Conservation (phyloP, 2,797 vertebrate genomes). For the Pelodytes ibericus region DNA sequence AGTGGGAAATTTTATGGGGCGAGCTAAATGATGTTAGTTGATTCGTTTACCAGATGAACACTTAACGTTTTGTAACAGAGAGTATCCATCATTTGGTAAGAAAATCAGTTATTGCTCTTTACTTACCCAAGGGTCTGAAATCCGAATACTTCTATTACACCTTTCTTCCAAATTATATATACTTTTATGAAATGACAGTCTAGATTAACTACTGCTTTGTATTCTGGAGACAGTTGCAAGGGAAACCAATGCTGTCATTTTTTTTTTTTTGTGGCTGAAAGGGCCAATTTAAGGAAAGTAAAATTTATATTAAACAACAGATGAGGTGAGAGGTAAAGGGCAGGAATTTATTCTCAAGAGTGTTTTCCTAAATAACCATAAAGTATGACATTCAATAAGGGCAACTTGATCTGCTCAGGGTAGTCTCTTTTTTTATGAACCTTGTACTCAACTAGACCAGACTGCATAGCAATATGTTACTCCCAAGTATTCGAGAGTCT, state of each 20-base stretch:
- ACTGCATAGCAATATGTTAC: not conserved
- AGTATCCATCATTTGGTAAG: conserved; percentile 35
- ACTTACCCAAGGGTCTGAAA: conserved; percentile 46
- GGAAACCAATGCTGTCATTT: conserved; percentile 6
- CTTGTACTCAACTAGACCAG: not conserved
- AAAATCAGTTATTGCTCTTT: conserved; percentile 43
- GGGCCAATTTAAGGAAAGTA: conserved; percentile 1
- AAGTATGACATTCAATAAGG: not conserved
- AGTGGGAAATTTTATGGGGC: conserved; percentile 31
- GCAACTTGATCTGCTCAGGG: not conserved
- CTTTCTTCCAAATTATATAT: conserved; percentile 45
- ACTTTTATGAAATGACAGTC: conserved; percentile 22
- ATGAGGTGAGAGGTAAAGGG: conserved; percentile 17
- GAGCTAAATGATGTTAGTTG: conserved; percentile 45
- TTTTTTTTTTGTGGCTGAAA: conserved; percentile 20
- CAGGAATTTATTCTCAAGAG: conserved; percentile 13
- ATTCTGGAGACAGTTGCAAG: conserved; percentile 9
- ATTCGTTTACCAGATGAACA: conserved; percentile 47
- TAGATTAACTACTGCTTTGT: conserved; percentile 14
- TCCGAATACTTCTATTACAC: conserved; percentile 44
- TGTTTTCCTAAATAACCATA: conserved; percentile 1
- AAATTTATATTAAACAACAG: conserved; percentile 14
- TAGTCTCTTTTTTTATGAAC: not conserved
- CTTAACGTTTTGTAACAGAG: conserved; percentile 30
- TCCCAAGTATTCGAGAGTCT: not conserved